phyloP scores from a whole-genome alignment of 1,140 invertebrate species.

The Arion vulgaris region DNA sequence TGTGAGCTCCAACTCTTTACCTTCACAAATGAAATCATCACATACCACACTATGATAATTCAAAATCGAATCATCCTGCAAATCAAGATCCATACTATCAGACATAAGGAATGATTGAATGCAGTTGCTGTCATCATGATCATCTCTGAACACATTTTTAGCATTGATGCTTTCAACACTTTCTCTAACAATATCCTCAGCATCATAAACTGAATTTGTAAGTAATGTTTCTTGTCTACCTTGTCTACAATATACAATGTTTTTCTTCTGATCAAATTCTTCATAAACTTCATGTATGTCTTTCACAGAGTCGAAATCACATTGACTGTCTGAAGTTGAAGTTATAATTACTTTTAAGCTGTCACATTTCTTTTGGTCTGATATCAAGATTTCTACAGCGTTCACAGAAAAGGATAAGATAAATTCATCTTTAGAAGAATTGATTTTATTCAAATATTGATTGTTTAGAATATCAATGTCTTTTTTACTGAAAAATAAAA shows the following conservation, averaged over 20 bases:
- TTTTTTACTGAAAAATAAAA: not conserved
- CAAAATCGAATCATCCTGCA: not conserved
- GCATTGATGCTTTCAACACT: not conserved
- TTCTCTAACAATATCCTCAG: not conserved
- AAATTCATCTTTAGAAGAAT: not conserved
- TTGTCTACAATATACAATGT: not conserved
- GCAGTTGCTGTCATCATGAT: not conserved
- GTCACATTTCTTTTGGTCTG: not conserved
- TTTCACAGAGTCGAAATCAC: not conserved
- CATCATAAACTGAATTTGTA: not conserved
- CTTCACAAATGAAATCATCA: not conserved
- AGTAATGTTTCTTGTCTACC: not conserved
- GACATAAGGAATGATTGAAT: not conserved
- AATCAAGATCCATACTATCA: not conserved
- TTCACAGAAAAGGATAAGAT: not conserved
- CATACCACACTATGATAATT: not conserved
- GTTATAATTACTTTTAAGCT: not conserved
- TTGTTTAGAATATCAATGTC: not conserved
- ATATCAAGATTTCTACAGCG: not conserved
- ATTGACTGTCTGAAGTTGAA: not conserved
- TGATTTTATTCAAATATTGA: not conserved
- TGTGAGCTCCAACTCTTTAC: not conserved
- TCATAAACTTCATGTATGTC: not conserved
- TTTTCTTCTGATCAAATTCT: not conserved
- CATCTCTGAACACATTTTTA: not conserved